Evolutionary conservation across 2,113 vertebrate species (phyloP).

Genomic region (Gnathonemus longibarbis): DNA sequence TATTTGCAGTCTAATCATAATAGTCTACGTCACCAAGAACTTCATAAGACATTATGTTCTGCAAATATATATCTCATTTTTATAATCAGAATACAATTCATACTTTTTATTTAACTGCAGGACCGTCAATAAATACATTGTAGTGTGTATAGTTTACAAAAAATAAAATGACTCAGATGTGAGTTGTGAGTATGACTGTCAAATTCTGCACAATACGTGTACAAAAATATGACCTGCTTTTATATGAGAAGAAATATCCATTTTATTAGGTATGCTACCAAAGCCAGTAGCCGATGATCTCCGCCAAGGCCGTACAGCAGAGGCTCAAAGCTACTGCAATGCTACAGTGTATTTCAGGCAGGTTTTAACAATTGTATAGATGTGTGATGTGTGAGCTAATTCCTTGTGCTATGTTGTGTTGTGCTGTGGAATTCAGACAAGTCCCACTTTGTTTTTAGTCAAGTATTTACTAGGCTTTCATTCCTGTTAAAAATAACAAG

Average conservation of each 20-base stretch:
- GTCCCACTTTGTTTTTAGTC: neutral
- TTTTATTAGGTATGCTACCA: constrained; percentile 57
- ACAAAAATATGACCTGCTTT: neutral
- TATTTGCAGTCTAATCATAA: neutral
- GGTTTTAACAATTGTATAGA: constrained; percentile 18
- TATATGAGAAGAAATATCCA: constrained; percentile 1
- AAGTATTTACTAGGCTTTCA: neutral
- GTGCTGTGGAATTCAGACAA: neutral
- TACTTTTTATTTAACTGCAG: neutral
- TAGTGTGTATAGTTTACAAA: neutral
- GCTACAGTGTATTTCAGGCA: constrained; percentile 63
- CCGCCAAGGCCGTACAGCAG: constrained; percentile 53
- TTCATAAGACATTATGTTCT: neutral
- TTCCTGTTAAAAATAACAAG: neutral
- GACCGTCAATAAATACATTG: neutral
- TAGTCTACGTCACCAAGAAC: neutral
- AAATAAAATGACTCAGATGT: neutral
- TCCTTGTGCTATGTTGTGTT: neutral
- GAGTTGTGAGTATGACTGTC: neutral
- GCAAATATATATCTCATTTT: neutral
- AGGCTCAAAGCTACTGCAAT: constrained; percentile 60
- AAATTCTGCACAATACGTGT: neutral
- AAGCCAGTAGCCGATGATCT: constrained; percentile 64
- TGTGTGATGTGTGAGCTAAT: neutral
- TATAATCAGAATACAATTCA: neutral